Conservation (phyloP, 2,113 vertebrate species). For the Percina caprodes region DNA sequence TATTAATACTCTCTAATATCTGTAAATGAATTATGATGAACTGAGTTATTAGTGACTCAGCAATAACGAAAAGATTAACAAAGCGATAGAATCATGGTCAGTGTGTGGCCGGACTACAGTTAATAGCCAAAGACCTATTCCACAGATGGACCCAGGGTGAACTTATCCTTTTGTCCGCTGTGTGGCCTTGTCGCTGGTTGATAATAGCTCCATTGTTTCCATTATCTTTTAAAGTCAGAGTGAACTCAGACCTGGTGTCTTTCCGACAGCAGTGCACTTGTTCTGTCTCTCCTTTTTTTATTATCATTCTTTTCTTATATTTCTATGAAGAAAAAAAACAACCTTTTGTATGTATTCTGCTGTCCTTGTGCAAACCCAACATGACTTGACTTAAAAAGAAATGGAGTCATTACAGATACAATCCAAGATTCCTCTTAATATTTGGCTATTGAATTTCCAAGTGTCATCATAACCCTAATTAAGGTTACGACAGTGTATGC, state of each 20-base stretch:
- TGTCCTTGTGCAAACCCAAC: neutral
- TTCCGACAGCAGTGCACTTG: neutral
- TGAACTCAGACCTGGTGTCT: constrained; percentile 24
- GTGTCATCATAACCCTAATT: neutral
- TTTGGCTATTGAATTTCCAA: neutral
- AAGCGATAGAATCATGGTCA: neutral
- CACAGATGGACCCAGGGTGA: constrained; percentile 8
- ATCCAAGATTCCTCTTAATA: neutral
- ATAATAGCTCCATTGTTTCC: constrained; percentile 44
- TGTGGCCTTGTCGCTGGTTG: constrained; percentile 24
- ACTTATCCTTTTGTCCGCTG: constrained; percentile 22
- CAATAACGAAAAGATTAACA: constrained; percentile 32
- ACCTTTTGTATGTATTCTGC: neutral
- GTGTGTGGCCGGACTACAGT: constrained; percentile 1
- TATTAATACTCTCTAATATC: constrained; percentile 45
- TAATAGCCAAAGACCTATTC: neutral
- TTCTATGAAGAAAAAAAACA: neutral
- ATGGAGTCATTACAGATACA: neutral
- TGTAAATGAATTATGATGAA: constrained; percentile 26
- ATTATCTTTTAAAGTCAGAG: constrained; percentile 42
- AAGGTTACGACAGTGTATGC: neutral
- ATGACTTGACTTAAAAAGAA: neutral
- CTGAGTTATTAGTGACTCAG: constrained; percentile 4
- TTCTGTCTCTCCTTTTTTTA: neutral
- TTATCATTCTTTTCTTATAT: neutral